Percentiles rank a stretch among this genome's conserved stretches.
These are phyloP conservation scores for Eurystomus gularis DNA, from an alignment of 2,113 vertebrate species.

Conservation along the genomic window DNA sequence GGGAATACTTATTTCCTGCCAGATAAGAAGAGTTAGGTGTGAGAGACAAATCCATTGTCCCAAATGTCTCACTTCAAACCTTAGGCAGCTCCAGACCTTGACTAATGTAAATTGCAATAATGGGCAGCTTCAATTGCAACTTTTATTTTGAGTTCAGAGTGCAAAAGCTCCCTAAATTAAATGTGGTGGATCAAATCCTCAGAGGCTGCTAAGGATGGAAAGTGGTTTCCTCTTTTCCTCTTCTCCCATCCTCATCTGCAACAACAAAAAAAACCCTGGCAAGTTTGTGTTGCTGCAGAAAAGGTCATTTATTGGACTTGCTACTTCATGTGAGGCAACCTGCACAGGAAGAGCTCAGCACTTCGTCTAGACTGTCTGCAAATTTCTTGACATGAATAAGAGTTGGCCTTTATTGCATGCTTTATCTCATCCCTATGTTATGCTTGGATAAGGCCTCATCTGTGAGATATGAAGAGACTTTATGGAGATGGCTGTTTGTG, in stretches of 20 bases:
- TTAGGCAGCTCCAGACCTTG: background rate
- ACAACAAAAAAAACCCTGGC: background rate
- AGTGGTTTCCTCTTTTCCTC: background rate
- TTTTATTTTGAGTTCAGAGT: background rate
- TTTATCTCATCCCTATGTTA: background rate
- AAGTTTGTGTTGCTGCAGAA: background rate
- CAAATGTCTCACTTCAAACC: slow-evolving; percentile 15
- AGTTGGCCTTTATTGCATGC: background rate
- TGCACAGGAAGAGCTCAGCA: background rate
- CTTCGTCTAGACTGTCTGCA: background rate
- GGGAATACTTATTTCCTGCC: background rate
- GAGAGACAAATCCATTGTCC: background rate
- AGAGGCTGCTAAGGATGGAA: background rate
- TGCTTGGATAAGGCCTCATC: background rate
- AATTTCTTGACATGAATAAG: slow-evolving; percentile 4
- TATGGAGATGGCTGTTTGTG: background rate
- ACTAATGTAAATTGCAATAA: background rate
- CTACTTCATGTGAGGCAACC: background rate
- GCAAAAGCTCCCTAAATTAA: background rate
- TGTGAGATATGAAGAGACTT: background rate
- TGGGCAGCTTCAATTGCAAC: background rate
- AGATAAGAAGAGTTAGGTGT: background rate
- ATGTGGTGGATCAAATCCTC: background rate
- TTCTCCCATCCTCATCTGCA: background rate
- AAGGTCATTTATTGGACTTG: background rate